phyloP scores from a whole-genome alignment of 2,797 vertebrate species.

The Tolypeutes matacus region DNA sequence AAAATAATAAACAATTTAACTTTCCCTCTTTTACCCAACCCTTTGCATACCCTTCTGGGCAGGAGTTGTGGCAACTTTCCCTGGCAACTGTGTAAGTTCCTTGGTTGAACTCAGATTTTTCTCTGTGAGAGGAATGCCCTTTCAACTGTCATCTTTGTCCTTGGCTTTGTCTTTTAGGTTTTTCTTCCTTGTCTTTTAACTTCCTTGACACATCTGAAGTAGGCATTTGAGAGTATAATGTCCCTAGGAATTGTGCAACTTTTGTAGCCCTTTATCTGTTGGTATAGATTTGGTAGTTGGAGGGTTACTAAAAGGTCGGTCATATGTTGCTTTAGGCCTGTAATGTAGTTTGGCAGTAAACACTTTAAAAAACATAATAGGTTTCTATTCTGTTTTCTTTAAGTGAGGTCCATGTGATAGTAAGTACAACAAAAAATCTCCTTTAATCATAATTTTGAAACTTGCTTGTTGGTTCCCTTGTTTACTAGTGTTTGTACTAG shows the following conservation, averaged over 20 bases:
- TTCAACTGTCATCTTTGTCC: constrained; percentile 2
- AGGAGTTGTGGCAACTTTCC: not conserved
- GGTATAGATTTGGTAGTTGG: not conserved
- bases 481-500: not conserved
- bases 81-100: not conserved
- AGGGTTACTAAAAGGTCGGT: constrained; percentile 9
- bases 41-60: not conserved
- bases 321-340: not conserved
- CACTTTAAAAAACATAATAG: not conserved
- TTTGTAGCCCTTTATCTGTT: not conserved
- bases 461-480: not conserved
- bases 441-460: constrained; percentile 17
- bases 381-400: constrained; percentile 25
- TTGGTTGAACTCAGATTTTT: constrained; percentile 39
- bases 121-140: not conserved
- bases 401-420: not conserved
- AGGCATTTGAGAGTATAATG: not conserved
- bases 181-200: constrained; percentile 37
- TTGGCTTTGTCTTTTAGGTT: constrained; percentile 45
- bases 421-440: constrained; percentile 18
- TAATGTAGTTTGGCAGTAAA: constrained; percentile 44
- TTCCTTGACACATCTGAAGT: not conserved
- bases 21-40: not conserved
- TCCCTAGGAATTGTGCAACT: not conserved
- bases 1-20: not conserved